These are phyloP conservation scores for Petrolisthes cinctipes DNA, from an alignment of 2,888 invertebrate genomes.

Conservation along the genomic window DNA sequence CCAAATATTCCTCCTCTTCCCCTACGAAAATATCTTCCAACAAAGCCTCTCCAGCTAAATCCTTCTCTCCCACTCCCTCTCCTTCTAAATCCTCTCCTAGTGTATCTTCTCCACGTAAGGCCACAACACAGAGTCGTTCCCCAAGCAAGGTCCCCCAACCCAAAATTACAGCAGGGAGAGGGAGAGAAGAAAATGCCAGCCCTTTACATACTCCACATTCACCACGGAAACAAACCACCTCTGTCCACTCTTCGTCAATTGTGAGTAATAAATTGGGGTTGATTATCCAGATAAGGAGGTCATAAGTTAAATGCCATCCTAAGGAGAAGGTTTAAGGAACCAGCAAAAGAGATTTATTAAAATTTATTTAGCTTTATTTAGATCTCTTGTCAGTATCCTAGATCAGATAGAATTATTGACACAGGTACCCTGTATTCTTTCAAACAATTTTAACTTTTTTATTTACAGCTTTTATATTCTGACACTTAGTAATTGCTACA, in stretches of 20 bases:
- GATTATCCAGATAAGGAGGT: too few species aligned
- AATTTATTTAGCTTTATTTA: too few species aligned
- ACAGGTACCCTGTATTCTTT: too few species aligned
- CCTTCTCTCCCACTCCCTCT: slow-evolving; percentile 5
- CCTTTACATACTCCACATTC: slow-evolving; percentile 5
- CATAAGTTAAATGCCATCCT: neutral
- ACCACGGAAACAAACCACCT: slow-evolving; percentile 25
- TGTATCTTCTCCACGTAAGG: slow-evolving; percentile 38
- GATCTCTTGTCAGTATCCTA: too few species aligned
- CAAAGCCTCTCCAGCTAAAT: slow-evolving; percentile 24
- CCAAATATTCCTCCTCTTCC: neutral
- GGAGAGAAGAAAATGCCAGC: slow-evolving; percentile 2
- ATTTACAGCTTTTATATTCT: too few species aligned
- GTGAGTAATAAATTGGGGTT: slow-evolving; percentile 16
- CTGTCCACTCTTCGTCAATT: slow-evolving; percentile 30
- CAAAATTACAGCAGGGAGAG: slow-evolving; percentile 19
- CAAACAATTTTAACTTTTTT: too few species aligned
- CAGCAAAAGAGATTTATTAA: neutral
- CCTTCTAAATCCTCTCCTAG: slow-evolving; percentile 14
- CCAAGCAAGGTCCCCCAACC: slow-evolving; percentile 48
- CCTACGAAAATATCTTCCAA: slow-evolving; percentile 6
- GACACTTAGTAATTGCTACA: neutral
- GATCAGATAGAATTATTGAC: too few species aligned
- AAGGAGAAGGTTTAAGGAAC: neutral
- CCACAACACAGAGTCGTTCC: neutral